Conservation (phyloP, 2,113 vertebrate genomes). For the Colossoma macropomum region DNA sequence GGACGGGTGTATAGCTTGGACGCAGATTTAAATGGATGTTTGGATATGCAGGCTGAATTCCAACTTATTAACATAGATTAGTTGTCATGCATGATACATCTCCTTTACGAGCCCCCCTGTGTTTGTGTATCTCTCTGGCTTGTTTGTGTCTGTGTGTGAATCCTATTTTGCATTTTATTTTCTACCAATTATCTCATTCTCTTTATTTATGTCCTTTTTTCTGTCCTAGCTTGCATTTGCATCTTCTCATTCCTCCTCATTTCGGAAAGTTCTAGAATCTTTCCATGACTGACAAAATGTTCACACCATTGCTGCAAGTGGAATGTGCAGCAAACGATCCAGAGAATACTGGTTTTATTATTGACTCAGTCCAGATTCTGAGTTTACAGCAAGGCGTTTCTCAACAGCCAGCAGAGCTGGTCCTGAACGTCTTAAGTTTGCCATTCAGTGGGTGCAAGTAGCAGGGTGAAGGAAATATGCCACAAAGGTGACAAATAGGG, state of each 20-base stretch:
- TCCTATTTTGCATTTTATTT: slow-evolving; percentile 18
- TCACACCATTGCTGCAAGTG: not conserved
- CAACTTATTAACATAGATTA: slow-evolving; percentile 23
- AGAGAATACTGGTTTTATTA: slow-evolving; percentile 1
- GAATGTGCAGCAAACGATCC: not conserved
- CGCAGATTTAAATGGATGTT: slow-evolving; percentile 8
- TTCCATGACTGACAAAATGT: not conserved
- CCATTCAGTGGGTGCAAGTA: not conserved
- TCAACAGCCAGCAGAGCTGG: not conserved
- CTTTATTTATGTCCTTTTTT: slow-evolving; percentile 16
- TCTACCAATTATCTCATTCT: not conserved
- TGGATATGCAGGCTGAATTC: slow-evolving; percentile 31
- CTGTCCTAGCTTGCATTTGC: not conserved
- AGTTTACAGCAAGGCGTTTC: not conserved
- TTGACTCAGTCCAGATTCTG: not conserved
- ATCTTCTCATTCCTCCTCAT: not conserved
- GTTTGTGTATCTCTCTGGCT: slow-evolving; percentile 4
- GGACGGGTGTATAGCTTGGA: not conserved
- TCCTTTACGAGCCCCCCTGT: not conserved
- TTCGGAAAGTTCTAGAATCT: not conserved
- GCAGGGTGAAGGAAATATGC: not conserved
- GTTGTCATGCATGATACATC: slow-evolving; percentile 30
- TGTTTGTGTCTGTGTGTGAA: not conserved
- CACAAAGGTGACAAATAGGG: not conserved
- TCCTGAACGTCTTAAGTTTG: not conserved